Base-by-base conservation (phyloP, 2,113 vertebrate species). In the Hiodon alosoides region DNA sequence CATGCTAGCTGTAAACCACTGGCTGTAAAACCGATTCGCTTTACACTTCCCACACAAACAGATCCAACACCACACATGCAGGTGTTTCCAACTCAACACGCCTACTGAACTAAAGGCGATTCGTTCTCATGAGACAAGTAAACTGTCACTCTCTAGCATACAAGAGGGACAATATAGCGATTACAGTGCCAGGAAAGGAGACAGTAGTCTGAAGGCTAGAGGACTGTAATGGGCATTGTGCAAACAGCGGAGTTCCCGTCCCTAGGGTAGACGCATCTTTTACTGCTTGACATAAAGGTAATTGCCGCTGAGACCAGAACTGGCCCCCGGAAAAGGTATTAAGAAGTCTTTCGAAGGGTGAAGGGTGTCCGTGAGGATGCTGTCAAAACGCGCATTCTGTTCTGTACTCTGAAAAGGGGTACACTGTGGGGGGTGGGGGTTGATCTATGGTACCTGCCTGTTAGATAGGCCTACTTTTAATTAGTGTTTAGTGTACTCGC, bases 261-360 rank as follows among this genome's bases (percentile, higher is more conserved):
- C 89, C 86, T 74, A 81, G 86, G 85, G 87, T 81, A 83, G 87
- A 89, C 87, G 85, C 87, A 86, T 91, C 88, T 90, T 90, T 89
- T 88, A 86, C 77, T 82, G 83, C 80, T 83, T 90, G 90, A 90
- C 89, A 87, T 89, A 88, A 88, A 91, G 86, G 89, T 90, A 91
- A 91, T 92, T 90, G 87, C 89, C 83, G 85, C 76, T 76, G 86
- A 85, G 88, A 89, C 90, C 87, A 90, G 81, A 84, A 89, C 79
- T 83, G 85, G 88, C 88, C 89, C 87, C 86, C 85, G 82, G 88
- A 90, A 89, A 31, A 83, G 86, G 89, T 91, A 91, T 91, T 89
- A 90, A 88, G 88, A 84, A 88, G 84, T 83, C 79, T 84, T 81
- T 78, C 10, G 79, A 79, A 82, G 9, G 51, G 48, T 31, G 17